phyloP scores from a whole-genome alignment of 2,888 invertebrate species.

The Andricus quercusramuli region DNA sequence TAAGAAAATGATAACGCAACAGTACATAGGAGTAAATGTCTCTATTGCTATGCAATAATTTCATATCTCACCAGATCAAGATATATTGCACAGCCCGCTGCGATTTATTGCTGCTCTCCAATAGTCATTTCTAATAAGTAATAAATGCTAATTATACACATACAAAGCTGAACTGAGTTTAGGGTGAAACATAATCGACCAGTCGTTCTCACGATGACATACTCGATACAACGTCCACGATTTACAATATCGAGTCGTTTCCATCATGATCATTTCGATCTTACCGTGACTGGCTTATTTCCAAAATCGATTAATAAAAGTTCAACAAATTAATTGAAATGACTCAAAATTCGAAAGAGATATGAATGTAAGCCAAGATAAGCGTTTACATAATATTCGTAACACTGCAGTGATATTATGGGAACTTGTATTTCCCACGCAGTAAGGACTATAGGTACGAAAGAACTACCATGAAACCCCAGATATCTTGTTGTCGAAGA shows the following conservation, averaged over 20 bases:
- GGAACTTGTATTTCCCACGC: too few species aligned
- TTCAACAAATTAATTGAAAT: not conserved
- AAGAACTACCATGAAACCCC: too few species aligned
- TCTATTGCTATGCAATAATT: not conserved
- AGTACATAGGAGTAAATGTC: not conserved
- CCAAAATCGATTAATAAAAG: not conserved
- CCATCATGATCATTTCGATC: slow-evolving; percentile 4
- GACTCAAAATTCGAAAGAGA: too few species aligned
- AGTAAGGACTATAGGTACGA: too few species aligned
- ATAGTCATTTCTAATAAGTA: not conserved
- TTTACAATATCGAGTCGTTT: slow-evolving; percentile 1
- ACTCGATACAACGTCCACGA: slow-evolving; percentile 17
- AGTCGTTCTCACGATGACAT: slow-evolving; percentile 28
- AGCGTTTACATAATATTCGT: too few species aligned
- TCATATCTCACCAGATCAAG: not conserved
- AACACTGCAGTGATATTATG: too few species aligned
- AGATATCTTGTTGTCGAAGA: too few species aligned
- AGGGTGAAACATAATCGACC: slow-evolving; percentile 6
- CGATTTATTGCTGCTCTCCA: not conserved
- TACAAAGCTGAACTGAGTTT: not conserved
- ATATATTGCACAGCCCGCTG: not conserved
- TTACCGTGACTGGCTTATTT: slow-evolving; percentile 5
- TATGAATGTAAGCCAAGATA: too few species aligned
- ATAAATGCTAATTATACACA: slow-evolving; percentile 4
- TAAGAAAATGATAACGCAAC: slow-evolving; percentile 7